Percentiles rank a stretch among this genome's conserved stretches.
These are phyloP conservation scores for Pelosia muscerda DNA, from an alignment of 2,888 invertebrate genomes.

Conservation along the genomic window DNA sequence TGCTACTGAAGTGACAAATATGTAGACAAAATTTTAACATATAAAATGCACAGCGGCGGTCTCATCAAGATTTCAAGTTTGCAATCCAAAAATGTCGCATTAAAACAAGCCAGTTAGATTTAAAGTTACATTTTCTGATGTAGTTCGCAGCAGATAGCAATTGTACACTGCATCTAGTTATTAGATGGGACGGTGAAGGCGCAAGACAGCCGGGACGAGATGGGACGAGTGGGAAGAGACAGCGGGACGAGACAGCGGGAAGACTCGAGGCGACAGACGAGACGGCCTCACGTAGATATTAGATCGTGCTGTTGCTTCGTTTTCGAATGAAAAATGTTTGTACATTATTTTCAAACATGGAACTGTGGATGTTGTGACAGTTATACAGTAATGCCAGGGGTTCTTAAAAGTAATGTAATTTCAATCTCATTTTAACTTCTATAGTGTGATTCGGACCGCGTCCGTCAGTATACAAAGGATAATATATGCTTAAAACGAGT, in stretches of 20 bases:
- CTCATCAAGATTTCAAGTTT: background rate
- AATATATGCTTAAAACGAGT: too few species aligned
- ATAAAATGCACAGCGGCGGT: background rate
- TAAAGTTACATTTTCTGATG: conserved; percentile 9
- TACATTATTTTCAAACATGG: conserved; percentile 39
- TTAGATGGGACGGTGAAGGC: conserved; percentile 49
- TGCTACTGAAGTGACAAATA: too few species aligned
- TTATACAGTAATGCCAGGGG: too few species aligned
- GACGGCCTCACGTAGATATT: conserved; percentile 48
- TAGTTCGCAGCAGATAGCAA: conserved; percentile 6
- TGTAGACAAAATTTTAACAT: too few species aligned
- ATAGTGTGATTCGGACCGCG: too few species aligned
- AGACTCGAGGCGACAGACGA: conserved; percentile 26
- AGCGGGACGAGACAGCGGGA: conserved; percentile 32
- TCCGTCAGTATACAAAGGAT: too few species aligned
- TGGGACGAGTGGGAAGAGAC: conserved; percentile 29
- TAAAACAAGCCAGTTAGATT: conserved; percentile 9
- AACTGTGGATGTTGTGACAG: conserved; percentile 17
- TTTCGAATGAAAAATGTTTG: conserved; percentile 52
- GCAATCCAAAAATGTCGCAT: conserved; percentile 4
- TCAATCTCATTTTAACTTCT: too few species aligned
- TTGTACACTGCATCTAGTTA: conserved; percentile 47
- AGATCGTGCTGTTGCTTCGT: conserved; percentile 48
- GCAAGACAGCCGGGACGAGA: conserved; percentile 30
- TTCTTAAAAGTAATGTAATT: too few species aligned